Conservation (phyloP, 2,888 invertebrate species). For the Halictus ligatus region DNA sequence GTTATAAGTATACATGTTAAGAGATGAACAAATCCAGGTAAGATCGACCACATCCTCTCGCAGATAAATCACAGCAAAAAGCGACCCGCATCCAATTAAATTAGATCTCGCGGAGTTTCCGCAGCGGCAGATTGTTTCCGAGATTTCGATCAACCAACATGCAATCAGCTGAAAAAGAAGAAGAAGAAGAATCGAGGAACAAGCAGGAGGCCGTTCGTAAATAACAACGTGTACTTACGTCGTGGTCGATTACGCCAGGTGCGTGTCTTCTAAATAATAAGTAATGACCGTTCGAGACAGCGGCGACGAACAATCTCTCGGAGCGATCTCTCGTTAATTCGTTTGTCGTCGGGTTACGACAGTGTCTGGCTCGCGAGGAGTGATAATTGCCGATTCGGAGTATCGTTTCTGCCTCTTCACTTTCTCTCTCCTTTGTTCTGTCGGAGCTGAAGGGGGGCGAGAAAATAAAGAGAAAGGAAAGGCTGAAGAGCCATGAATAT, state of each 20-base stretch:
- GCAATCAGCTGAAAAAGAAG: background rate
- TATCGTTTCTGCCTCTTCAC: background rate
- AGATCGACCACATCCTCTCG: background rate
- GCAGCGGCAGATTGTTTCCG: background rate
- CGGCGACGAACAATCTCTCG: background rate
- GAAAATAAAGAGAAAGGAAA: background rate
- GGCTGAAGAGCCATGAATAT: background rate
- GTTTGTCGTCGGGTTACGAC: background rate
- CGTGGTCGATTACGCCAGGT: slow-evolving; percentile 39
- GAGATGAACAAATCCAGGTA: background rate
- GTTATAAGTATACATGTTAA: background rate
- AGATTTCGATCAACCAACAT: background rate
- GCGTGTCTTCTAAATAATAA: slow-evolving; percentile 52
- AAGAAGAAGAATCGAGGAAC: background rate
- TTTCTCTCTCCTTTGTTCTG: background rate
- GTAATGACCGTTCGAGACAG: slow-evolving; percentile 31
- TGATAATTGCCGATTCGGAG: slow-evolving; percentile 29
- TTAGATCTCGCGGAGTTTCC: background rate
- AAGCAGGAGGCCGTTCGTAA: slow-evolving; percentile 27
- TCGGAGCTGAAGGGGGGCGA: background rate
- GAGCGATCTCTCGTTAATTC: slow-evolving; percentile 24
- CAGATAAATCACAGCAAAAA: background rate
- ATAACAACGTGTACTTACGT: slow-evolving; percentile 44
- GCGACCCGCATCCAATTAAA: background rate
- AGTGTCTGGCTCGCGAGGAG: background rate